Evolutionary conservation across 2,113 vertebrate genomes (phyloP), one percentile per base, ranked within the genome.

Genomic region (Serilophus lunatus): DNA sequence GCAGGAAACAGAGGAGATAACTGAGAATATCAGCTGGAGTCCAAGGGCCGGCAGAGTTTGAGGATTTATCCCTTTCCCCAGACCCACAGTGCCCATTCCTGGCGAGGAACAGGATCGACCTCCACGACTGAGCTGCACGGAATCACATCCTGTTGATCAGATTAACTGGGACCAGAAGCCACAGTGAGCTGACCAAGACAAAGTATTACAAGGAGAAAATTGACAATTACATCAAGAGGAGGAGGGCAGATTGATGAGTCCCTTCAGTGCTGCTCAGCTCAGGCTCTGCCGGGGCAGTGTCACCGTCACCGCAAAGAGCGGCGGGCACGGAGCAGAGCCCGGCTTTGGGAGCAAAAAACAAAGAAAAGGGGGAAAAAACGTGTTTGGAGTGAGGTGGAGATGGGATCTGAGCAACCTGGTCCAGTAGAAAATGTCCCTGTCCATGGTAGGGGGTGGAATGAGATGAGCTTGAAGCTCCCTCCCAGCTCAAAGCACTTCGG

Each of bases 251-350:
- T 22, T 9, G 72, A 77, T 91, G 81, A 60, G 71, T 13, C 7
- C 40, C 51, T 51, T 38, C 47, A 29, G 63, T 2, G 44, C 53
- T 12, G 63, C 47, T 26, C 54, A 7, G 22, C 10, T 86, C 33
- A 33, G 60, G 44, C 29, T 3, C 0, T 3, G 31, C n/a, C 1
- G 69, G 60, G n/a, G 60, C 56, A 50, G 72, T 1, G 3, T 10
- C 12, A 3, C 65, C 29, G 3, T 10, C 84, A 36, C 36, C 13
- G 49, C 13, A 25, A 59, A 57, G 69, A 45, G 56, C 7, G 3
- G 1, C 18, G 44, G 26, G 44, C 40, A 17, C 0, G 5, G 25
- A 45, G n/a, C n/a, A 74, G 18, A 38, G 35, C n/a, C 26, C 2
- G 6, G 19, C 40, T 24, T 44, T 14, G 57, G 74, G 57, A 28